Evolutionary conservation across 2,797 vertebrate genomes (phyloP), one percentile per base, ranked within the genome.

Genomic region (Benthosema pterotum): DNA sequence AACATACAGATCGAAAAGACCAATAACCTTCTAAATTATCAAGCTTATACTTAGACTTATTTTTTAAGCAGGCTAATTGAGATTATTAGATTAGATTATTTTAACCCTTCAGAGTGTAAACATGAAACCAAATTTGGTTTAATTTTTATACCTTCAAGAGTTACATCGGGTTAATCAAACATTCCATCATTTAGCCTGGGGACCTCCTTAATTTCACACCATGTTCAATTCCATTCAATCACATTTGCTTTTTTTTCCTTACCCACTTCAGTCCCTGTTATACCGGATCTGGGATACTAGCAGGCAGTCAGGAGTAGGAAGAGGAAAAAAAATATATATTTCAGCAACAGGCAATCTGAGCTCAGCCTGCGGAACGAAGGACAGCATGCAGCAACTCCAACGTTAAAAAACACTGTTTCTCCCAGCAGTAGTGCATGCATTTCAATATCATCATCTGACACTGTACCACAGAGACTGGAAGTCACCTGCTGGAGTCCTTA

Each of bases 351-450:
- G 77, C 78, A 86, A 84, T 89, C 82, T 80, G 71, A 79, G 18
- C 38, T 19, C 22, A 11, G 74, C 66, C 32, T 77, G 72, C 72
- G 81, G 78, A 79, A 84, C 77, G 74, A 78, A 73, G 66, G 79
- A 82, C 80, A 75, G 78, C 72, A 75, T 80, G 81, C 80, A 75
- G 78, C 72, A 75, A 86, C 85, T 85, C 82, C 75, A 81, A 74
- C 85, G 84, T 89, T 86, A n/a, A 89, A 89, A 85, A 89, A 80
- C 74, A 68, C 78, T 82, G 85, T 89, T 90, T n/a, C n/a, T n/a
- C 84, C 85, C 86, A 77, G 71, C 75, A 74, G 77, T 64, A 74
- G 77, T 64, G 85, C 80, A 83, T 84, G 82, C 77, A 83, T 91
- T 86, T 88, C 88, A 90, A 88, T 86, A 83, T 87, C 84, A 87